phyloP scores from a whole-genome alignment of 2,797 vertebrate genomes.

The Melanotaenia maccullochi region DNA sequence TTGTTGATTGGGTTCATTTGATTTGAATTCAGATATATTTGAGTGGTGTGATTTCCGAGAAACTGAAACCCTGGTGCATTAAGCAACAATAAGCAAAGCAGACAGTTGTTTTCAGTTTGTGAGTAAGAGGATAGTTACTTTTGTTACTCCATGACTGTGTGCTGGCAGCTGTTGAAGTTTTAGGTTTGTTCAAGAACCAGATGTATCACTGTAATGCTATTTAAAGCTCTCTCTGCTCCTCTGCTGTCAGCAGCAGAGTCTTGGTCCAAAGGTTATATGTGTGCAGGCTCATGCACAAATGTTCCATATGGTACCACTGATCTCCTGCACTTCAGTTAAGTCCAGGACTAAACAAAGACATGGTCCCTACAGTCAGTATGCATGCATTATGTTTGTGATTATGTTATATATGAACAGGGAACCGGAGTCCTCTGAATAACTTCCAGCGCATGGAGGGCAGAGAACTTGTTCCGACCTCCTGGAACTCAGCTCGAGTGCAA shows the following conservation, averaged over 20 bases:
- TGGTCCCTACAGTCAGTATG: background rate
- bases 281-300: conserved; percentile 63
- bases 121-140: background rate
- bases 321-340: conserved; percentile 3
- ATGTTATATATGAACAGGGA: conserved; percentile 72
- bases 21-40: conserved; percentile 3
- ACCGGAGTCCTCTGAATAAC: conserved; percentile 90
- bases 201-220: conserved; percentile 25
- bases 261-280: conserved; percentile 83
- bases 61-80: background rate
- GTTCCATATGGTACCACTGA: conserved; percentile 53
- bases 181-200: background rate
- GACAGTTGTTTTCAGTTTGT: conserved; percentile 2
- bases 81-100: background rate
- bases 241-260: conserved; percentile 34
- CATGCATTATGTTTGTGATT: conserved; percentile 28
- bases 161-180: background rate
- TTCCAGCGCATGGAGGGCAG: conserved; percentile 91
- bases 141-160: background rate
- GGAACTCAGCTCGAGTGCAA: conserved; percentile 64
- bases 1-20: background rate
- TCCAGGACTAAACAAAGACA: background rate
- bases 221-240: conserved; percentile 26
- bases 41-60: background rate
- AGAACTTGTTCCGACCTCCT: conserved; percentile 82